These are phyloP conservation scores for Cryptoprocta ferox DNA, from an alignment of 2,797 vertebrate species.

Conservation along the genomic window DNA sequence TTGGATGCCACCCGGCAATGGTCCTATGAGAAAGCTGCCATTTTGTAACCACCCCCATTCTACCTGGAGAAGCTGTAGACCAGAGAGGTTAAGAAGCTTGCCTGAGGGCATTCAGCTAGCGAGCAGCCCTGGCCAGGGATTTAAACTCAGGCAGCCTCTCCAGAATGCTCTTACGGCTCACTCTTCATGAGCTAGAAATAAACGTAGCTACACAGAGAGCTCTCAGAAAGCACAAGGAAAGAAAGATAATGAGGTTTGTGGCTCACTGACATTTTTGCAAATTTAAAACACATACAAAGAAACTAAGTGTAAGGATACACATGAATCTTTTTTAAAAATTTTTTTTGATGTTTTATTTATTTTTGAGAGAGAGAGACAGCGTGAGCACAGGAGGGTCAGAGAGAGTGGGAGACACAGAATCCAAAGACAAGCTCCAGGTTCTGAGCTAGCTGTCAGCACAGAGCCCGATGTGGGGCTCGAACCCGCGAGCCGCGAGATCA, in stretches of 20 bases:
- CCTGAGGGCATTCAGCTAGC: not conserved
- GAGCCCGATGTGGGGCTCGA: no score
- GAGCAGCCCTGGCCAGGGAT: not conserved
- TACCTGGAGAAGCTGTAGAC: no score
- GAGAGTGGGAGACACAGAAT: no score
- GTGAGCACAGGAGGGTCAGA: no score
- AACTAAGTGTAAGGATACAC: not conserved
- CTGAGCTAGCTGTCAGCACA: no score
- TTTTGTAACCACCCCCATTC: not conserved
- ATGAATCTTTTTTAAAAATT: slow-evolving; percentile 1
- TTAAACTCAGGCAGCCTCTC: not conserved
- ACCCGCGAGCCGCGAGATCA: no score
- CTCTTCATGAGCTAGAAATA: not conserved
- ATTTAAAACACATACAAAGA: not conserved
- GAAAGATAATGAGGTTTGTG: not conserved
- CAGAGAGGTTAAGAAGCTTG: not conserved
- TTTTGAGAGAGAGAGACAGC: no score
- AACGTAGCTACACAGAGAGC: not conserved
- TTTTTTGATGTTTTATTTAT: no score
- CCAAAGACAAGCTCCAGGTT: no score
- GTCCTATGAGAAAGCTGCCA: not conserved
- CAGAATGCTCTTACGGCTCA: not conserved
- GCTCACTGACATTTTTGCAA: not conserved
- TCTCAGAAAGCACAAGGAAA: not conserved
- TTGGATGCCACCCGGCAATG: not conserved